Conservation (phyloP, 2,888 invertebrate species). For the Lymantria monacha region DNA sequence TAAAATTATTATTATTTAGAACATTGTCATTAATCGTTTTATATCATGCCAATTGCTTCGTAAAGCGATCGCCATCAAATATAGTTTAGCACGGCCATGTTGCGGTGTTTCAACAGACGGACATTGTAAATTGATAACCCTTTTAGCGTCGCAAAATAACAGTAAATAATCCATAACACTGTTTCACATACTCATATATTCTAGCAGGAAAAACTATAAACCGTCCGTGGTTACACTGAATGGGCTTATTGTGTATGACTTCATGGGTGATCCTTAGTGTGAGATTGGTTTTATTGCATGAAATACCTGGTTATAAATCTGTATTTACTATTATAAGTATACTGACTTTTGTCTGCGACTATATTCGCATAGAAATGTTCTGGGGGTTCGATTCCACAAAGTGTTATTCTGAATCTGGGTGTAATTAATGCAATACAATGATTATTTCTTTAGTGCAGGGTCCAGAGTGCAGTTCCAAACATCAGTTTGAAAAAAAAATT, state of each 20-base stretch:
- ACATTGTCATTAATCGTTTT: background rate
- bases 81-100: background rate
- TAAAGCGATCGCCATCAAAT: slow-evolving; percentile 2
- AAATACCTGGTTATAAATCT: background rate
- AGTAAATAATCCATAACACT: slow-evolving; percentile 9
- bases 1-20: background rate
- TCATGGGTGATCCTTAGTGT: slow-evolving; percentile 28
- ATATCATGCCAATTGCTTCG: background rate
- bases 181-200: slow-evolving; percentile 2
- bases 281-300: slow-evolving; percentile 19
- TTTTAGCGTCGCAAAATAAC: slow-evolving; percentile 9
- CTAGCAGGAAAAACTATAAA: slow-evolving; percentile 36
- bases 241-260: slow-evolving; percentile 8
- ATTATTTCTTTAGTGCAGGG: no score
- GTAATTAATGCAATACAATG: no score
- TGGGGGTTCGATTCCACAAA: no score
- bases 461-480: no score
- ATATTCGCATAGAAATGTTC: no score
- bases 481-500: no score
- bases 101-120: slow-evolving; percentile 5
- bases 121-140: slow-evolving; percentile 12
- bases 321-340: no score
- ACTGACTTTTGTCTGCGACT: no score
- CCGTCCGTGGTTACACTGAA: slow-evolving; percentile 13
- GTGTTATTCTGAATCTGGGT: no score